A percentile compares a stretch with the other conserved stretches of the same genome.
Evolutionary conservation across 1,140 invertebrate genomes (phyloP).

Genomic region (Antheraea pernyi): DNA sequence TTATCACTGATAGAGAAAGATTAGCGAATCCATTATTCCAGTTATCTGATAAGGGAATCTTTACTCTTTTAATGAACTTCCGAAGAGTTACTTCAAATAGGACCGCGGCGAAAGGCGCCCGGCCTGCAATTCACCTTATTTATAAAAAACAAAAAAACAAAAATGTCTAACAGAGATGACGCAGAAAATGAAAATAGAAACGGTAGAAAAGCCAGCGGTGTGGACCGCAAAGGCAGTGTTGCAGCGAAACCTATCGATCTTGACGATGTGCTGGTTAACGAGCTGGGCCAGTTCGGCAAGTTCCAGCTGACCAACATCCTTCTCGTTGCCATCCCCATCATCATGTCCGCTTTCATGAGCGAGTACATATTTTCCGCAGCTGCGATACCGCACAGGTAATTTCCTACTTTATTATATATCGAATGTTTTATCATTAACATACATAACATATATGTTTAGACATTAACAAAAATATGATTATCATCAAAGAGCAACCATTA

Average conservation of each 20-base stretch:
- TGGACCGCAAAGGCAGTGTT: slow-evolving; percentile 10
- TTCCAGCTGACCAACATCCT: slow-evolving; percentile 49
- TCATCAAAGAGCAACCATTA: too few relatives aligned
- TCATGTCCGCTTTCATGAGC: slow-evolving; percentile 57
- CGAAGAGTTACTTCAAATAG: background rate
- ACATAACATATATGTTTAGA: too few relatives aligned
- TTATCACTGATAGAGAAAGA: background rate
- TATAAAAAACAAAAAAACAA: background rate
- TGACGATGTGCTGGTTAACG: slow-evolving; percentile 55
- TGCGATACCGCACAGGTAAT: slow-evolving; percentile 56
- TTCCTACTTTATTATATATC: background rate
- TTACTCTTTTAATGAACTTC: background rate
- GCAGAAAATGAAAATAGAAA: background rate
- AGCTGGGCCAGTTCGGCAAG: slow-evolving; percentile 56
- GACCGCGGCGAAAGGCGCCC: background rate
- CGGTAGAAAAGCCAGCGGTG: background rate
- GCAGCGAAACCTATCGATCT: slow-evolving; percentile 38
- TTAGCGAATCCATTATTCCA: background rate
- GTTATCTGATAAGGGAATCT: background rate
- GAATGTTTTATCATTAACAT: background rate
- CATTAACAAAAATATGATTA: too few relatives aligned
- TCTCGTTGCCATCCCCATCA: slow-evolving; percentile 49
- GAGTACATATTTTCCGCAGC: slow-evolving; percentile 63
- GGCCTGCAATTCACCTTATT: background rate
- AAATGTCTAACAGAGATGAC: background rate